Percentiles rank a stretch among this genome's conserved stretches.
These are phyloP conservation scores for Laspeyria flexula DNA, from an alignment of 2,888 invertebrate species.

Conservation along the genomic window DNA sequence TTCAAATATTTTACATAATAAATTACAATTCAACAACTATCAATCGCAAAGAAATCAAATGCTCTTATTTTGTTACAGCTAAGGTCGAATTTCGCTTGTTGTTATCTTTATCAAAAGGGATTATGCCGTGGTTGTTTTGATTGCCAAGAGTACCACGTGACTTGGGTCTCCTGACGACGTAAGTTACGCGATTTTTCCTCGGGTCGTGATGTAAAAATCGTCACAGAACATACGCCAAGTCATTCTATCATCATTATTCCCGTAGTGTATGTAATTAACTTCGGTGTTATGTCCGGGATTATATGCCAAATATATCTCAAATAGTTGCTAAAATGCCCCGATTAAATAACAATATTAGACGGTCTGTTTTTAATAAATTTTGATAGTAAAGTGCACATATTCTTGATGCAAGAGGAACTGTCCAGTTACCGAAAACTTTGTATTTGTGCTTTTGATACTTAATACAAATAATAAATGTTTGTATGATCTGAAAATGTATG, in stretches of 20 bases:
- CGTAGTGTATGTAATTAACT: slow-evolving; percentile 23
- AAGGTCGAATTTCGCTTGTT: slow-evolving; percentile 2
- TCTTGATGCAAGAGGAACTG: too few relatives aligned
- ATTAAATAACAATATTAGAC: too few relatives aligned
- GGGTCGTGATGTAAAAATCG: slow-evolving; percentile 30
- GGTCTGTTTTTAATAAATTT: too few relatives aligned
- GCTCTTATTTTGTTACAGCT: background rate
- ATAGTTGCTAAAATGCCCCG: background rate
- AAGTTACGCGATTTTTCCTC: slow-evolving; percentile 10
- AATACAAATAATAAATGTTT: too few relatives aligned
- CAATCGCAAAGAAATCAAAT: background rate
- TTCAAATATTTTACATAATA: slow-evolving; percentile 4
- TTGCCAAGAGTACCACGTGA: slow-evolving; percentile 29
- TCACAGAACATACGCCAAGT: slow-evolving; percentile 22
- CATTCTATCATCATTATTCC: slow-evolving; percentile 32
- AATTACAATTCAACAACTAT: background rate
- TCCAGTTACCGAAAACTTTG: too few relatives aligned
- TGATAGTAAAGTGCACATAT: too few relatives aligned
- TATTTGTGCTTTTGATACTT: too few relatives aligned
- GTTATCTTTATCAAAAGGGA: background rate
- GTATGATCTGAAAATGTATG: too few relatives aligned
- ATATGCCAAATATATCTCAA: slow-evolving; percentile 33
- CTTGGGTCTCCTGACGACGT: slow-evolving; percentile 7
- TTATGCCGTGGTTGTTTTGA: slow-evolving; percentile 4
- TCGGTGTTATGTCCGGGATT: slow-evolving; percentile 25